Conservation (phyloP, 1,140 invertebrate genomes). For the Pseudomyrmex concolor region DNA sequence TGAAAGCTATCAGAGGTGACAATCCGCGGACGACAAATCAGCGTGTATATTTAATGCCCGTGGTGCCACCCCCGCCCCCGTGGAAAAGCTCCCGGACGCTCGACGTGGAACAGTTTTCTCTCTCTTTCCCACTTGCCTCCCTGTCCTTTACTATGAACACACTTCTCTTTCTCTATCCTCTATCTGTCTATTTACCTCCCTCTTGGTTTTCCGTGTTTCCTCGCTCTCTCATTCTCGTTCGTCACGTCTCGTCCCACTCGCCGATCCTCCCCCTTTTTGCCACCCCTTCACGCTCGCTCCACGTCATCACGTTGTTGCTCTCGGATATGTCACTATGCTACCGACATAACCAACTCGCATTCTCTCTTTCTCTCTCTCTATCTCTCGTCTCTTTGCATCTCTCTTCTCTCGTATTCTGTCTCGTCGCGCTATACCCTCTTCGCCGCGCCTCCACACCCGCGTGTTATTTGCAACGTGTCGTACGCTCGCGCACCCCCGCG, state of each 20-base stretch:
- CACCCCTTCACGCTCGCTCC: slow-evolving; percentile 61
- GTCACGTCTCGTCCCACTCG: slow-evolving; percentile 61
- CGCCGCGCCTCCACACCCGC: slow-evolving; percentile 12
- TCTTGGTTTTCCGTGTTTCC: slow-evolving; percentile 52
- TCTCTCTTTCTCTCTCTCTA: slow-evolving; percentile 23
- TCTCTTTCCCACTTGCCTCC: slow-evolving; percentile 42
- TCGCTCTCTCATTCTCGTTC: slow-evolving; percentile 67
- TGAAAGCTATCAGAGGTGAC: slow-evolving; percentile 82
- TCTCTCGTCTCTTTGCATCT: slow-evolving; percentile 29
- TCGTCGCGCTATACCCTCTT: slow-evolving; percentile 12
- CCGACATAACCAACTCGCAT: slow-evolving; percentile 63
- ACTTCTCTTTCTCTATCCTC: slow-evolving; percentile 30
- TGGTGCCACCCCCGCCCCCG: slow-evolving; percentile 69
- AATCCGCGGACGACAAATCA: slow-evolving; percentile 83
- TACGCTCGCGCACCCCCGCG: slow-evolving; percentile 50
- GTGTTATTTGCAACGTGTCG: slow-evolving; percentile 67
- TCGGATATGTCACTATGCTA: slow-evolving; percentile 74
- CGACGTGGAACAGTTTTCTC: slow-evolving; percentile 69
- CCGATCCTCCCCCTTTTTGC: slow-evolving; percentile 38
- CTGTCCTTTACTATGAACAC: background rate
- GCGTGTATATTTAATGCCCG: slow-evolving; percentile 82
- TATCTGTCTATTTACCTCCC: slow-evolving; percentile 32
- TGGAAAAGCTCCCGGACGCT: slow-evolving; percentile 68
- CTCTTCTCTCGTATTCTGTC: background rate
- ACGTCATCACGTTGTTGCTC: slow-evolving; percentile 73